phyloP scores from a whole-genome alignment of 2,113 vertebrate species.

The Sapayoa aenigma region DNA sequence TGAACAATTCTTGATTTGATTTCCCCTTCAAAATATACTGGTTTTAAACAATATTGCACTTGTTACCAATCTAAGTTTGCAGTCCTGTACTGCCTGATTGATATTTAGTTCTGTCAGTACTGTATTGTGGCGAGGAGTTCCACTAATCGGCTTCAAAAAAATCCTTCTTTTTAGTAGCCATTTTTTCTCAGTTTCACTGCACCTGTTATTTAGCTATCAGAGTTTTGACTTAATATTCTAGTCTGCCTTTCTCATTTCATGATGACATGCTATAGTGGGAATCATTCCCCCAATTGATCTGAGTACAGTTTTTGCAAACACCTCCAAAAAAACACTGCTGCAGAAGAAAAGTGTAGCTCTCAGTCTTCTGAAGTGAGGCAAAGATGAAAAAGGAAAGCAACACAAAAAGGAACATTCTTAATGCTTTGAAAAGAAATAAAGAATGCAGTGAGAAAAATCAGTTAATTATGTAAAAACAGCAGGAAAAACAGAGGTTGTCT shows the following conservation, averaged over 20 bases:
- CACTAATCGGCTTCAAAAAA: neutral
- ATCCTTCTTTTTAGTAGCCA: neutral
- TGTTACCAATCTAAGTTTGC: neutral
- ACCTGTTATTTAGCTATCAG: neutral
- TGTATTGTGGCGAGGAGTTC: neutral
- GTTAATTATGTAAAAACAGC: constrained; percentile 53
- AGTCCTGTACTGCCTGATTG: neutral
- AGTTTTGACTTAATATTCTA: neutral
- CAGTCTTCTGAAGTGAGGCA: constrained; percentile 43
- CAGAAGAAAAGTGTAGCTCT: constrained; percentile 1
- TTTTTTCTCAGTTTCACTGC: neutral
- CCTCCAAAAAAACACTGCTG: neutral
- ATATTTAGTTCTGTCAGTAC: neutral
- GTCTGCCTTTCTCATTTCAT: neutral
- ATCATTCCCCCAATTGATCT: neutral
- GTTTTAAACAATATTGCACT: neutral
- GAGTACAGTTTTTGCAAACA: neutral
- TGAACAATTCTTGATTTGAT: neutral
- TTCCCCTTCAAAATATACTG: neutral
- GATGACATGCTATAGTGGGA: constrained; percentile 5
- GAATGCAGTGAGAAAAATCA: constrained; percentile 45
- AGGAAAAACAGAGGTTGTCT: constrained; percentile 10
- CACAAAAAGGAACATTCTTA: constrained; percentile 64
- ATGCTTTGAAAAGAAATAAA: constrained; percentile 57
- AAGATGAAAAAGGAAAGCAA: too few species aligned